These are phyloP conservation scores for Bombylius major DNA, from an alignment of 2,888 invertebrate species.

Conservation along the genomic window DNA sequence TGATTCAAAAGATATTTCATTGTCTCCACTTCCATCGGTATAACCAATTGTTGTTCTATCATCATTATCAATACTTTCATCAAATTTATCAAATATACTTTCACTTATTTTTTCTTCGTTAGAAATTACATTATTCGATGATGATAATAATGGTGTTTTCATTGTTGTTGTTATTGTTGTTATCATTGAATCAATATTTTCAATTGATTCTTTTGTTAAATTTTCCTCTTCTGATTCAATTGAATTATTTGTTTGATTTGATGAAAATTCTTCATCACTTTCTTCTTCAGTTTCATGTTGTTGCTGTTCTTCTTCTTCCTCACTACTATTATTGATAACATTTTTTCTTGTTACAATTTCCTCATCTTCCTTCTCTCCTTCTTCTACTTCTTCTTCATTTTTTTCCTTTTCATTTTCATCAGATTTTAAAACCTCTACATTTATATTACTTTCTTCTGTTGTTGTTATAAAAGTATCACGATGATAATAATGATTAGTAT, in stretches of 20 bases:
- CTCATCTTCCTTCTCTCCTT: too few relatives aligned
- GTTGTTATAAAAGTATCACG: background rate
- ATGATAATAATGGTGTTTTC: background rate
- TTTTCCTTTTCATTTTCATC: background rate
- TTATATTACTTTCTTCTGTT: background rate
- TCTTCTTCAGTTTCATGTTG: background rate
- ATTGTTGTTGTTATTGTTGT: too few relatives aligned
- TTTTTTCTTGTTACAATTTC: background rate
- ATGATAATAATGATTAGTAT: background rate
- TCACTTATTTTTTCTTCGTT: background rate
- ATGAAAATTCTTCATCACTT: background rate
- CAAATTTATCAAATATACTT: too few relatives aligned
- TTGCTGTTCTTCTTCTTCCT: background rate
- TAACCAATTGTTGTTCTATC: background rate
- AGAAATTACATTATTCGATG: background rate
- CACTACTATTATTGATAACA: background rate
- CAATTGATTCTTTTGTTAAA: background rate
- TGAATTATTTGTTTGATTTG: background rate
- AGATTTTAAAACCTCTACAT: background rate
- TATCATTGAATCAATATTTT: background rate
- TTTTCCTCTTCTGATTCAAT: background rate
- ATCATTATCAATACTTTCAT: background rate
- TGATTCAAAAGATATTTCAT: background rate
- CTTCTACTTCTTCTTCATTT: background rate
- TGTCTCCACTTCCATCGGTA: background rate